Percentiles rank a stretch among this genome's conserved stretches.
Conservation (phyloP, 2,797 vertebrate species). For the Discoglossus pictus region DNA sequence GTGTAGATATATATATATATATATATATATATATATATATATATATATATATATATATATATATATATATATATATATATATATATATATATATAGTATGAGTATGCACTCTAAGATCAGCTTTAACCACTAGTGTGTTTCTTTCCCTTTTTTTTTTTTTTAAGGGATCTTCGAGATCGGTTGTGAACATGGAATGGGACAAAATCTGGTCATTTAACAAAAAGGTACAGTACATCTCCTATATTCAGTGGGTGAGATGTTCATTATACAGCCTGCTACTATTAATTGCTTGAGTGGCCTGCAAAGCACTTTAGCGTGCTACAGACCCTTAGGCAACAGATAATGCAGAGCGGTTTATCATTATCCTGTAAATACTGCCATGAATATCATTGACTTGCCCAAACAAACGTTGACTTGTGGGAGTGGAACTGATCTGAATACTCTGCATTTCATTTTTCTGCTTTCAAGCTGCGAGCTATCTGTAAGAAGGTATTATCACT, state of each 20-base stretch:
- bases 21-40: too few species aligned
- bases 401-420: constrained; percentile 57
- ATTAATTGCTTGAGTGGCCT: constrained; percentile 6
- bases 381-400: constrained; percentile 51
- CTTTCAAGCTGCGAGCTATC: constrained; percentile 99
- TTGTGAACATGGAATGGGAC: constrained; percentile 99
- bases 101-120: too few species aligned
- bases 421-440: constrained; percentile 80
- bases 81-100: too few species aligned
- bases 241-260: too few species aligned
- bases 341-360: constrained; percentile 3
- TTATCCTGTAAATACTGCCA: constrained; percentile 41
- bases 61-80: too few species aligned
- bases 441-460: constrained; percentile 97
- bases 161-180: constrained; percentile 93
- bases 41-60: too few species aligned
- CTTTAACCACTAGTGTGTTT: too few species aligned
- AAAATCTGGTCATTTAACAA: constrained; percentile 99
- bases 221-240: too few species aligned
- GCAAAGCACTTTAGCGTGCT: constrained; percentile 1
- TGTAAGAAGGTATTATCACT: constrained; percentile 97
- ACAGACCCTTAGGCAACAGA: too few species aligned
- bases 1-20: too few species aligned
- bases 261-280: background rate
- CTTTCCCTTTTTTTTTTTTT: constrained; percentile 23